A percentile compares a stretch with the other conserved stretches of the same genome.
Conservation (phyloP, 2,113 vertebrate genomes). For the Mesitornis unicolor region DNA sequence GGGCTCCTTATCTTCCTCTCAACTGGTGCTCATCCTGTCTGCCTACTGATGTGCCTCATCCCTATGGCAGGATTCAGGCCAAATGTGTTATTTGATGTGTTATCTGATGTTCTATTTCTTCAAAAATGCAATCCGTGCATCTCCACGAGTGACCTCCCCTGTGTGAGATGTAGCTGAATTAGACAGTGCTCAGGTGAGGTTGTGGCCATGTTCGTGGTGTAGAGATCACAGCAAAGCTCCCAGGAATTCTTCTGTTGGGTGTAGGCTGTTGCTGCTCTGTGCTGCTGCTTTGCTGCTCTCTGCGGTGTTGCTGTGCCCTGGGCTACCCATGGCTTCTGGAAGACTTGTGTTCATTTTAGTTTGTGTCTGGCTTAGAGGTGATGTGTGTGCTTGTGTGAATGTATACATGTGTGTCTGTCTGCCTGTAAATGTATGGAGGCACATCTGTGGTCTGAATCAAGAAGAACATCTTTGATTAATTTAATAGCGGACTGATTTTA, state of each 20-base stretch:
- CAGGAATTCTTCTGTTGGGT: background rate
- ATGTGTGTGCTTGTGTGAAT: background rate
- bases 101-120: too few species aligned
- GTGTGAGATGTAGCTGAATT: background rate
- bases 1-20: background rate
- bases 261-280: background rate
- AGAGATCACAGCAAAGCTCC: background rate
- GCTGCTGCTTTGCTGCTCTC: too few species aligned
- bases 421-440: background rate
- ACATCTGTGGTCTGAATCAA: background rate
- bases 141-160: background rate
- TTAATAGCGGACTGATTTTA: background rate
- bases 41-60: background rate
- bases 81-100: too few species aligned
- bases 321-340: background rate
- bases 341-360: background rate
- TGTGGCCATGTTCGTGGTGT: background rate
- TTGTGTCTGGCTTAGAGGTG: background rate
- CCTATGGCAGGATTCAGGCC: background rate
- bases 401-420: background rate
- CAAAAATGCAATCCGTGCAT: background rate
- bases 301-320: background rate
- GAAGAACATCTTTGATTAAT: background rate
- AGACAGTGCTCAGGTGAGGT: background rate
- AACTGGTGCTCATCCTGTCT: rapidly evolving